Evolutionary conservation across 1,140 invertebrate genomes (phyloP), one percentile per base, ranked within the genome.

Genomic region (Neodiprion fabricii): DNA sequence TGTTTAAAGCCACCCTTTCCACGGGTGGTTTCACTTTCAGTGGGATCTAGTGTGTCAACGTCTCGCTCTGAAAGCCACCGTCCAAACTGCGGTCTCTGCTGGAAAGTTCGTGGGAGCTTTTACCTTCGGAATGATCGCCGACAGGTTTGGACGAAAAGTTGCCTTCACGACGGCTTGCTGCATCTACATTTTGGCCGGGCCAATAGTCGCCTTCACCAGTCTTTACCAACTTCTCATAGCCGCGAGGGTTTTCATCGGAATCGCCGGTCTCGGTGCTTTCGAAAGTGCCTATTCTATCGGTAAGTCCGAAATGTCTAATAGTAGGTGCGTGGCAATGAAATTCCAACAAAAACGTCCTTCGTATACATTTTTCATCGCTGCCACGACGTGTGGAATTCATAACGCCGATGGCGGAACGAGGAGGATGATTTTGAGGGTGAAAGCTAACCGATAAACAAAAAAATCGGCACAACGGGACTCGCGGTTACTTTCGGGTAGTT

Each of bases 201-300:
- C 91, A 17, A 79, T 86, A 1, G 85, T 86, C 49, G 85, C 87
- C 49, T 89, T 91, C 73, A 82, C 86, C 0, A 85, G 85, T 2
- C 87, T 85, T 79, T 91, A 89, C 76, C 76, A 77, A 47, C 74
- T 88, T 7, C 91, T 91, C 67, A 78, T 90, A 66, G 77, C 87
- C 4, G 84, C 89, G 8, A 85, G 91, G 14, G 87, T 91, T 75
- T 80, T 87, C 0, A 77, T 90, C 14, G 91, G 90, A 9, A 78
- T 89, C 7, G 87, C 89, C 7, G 88, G 87, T 7, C 87, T 90
- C 0, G 91, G 90, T n/a, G 76, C 90, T 7, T 91, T 91, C 78
- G 88, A 91, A 81, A 86, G 89, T 7, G 86, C 86, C 11, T 92
- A 91, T 76, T 89, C 91, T 3, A 84, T 92, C 72, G 85, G 91